phyloP scores from a whole-genome alignment of 2,797 vertebrate genomes.

The Hemibagrus guttatus region DNA sequence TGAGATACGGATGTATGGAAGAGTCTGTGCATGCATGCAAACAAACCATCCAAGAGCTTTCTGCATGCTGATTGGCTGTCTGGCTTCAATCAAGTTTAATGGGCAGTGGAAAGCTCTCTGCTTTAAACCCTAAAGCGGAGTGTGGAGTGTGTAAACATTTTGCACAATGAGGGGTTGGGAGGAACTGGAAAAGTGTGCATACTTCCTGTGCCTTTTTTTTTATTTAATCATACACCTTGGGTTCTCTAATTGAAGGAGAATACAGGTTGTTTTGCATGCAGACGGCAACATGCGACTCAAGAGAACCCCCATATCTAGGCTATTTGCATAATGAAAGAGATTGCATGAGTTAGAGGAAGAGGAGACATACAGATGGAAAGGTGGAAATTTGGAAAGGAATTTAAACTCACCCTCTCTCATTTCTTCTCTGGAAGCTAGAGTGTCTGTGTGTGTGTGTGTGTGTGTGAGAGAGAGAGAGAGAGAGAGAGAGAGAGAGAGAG shows the following conservation, averaged over 20 bases:
- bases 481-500: slow-evolving; percentile 14
- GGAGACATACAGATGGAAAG: slow-evolving; percentile 57
- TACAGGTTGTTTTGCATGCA: slow-evolving; percentile 69
- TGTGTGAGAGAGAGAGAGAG: background rate
- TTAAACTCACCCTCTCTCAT: slow-evolving; percentile 48
- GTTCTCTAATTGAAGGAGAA: slow-evolving; percentile 62
- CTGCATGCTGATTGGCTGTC: slow-evolving; percentile 50
- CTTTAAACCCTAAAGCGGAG: slow-evolving; percentile 30
- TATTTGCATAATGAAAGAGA: slow-evolving; percentile 73
- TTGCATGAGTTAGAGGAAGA: slow-evolving; percentile 57
- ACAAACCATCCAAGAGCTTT: slow-evolving; percentile 23
- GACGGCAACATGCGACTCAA: slow-evolving; percentile 50
- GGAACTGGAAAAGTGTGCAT: background rate
- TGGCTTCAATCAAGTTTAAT: slow-evolving; percentile 56
- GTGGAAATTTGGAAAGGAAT: slow-evolving; percentile 54
- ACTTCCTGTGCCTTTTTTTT: slow-evolving; percentile 36
- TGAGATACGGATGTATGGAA: slow-evolving; percentile 13
- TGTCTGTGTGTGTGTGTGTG: too few species aligned
- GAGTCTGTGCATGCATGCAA: slow-evolving; percentile 22
- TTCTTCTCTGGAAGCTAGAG: slow-evolving; percentile 44
- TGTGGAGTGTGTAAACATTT: slow-evolving; percentile 54
- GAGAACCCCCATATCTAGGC: slow-evolving; percentile 54
- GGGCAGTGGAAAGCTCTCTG: slow-evolving; percentile 39
- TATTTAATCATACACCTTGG: slow-evolving; percentile 60
- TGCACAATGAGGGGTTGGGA: slow-evolving; percentile 22